phyloP scores from a whole-genome alignment of 2,797 vertebrate genomes.

The Fistularia commersonii region DNA sequence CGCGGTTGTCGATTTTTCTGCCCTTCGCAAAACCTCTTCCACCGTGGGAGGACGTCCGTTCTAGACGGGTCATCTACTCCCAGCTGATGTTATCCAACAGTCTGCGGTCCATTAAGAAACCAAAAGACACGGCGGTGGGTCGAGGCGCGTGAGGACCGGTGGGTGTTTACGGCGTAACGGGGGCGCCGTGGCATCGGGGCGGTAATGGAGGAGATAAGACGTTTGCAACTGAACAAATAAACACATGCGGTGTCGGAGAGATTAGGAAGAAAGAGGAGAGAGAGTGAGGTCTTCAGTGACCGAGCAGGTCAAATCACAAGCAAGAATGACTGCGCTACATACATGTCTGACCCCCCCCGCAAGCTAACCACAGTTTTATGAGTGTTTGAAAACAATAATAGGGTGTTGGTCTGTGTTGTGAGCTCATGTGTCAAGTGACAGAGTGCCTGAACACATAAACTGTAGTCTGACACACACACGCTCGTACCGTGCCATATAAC shows the following conservation, averaged over 20 bases:
- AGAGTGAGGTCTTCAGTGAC: constrained; percentile 17
- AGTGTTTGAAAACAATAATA: constrained; percentile 47
- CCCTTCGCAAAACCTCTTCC: constrained; percentile 47
- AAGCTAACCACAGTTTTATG: constrained; percentile 43
- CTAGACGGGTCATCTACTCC: constrained; percentile 43
- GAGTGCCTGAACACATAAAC: too few relatives aligned
- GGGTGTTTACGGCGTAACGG: constrained; percentile 45
- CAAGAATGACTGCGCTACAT: constrained; percentile 42
- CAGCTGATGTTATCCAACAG: constrained; percentile 48
- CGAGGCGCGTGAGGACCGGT: constrained; percentile 24
- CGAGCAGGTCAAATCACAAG: constrained; percentile 42
- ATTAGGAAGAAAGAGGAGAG: constrained; percentile 25
- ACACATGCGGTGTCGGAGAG: constrained; percentile 32
- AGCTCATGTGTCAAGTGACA: too few relatives aligned
- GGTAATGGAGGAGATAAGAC: constrained; percentile 49
- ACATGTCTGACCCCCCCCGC: constrained; percentile 46
- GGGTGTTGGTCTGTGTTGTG: too few relatives aligned
- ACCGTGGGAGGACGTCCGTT: constrained; percentile 27
- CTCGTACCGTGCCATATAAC: too few relatives aligned
- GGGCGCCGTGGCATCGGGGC: constrained; percentile 29
- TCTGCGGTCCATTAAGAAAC: constrained; percentile 54
- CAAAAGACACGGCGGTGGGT: constrained; percentile 48
- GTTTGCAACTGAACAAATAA: constrained; percentile 54
- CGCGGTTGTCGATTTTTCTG: constrained; percentile 50
- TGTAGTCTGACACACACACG: constrained; percentile 5